phyloP scores from a whole-genome alignment of 2,797 vertebrate genomes.

The Numenius phaeopus region DNA sequence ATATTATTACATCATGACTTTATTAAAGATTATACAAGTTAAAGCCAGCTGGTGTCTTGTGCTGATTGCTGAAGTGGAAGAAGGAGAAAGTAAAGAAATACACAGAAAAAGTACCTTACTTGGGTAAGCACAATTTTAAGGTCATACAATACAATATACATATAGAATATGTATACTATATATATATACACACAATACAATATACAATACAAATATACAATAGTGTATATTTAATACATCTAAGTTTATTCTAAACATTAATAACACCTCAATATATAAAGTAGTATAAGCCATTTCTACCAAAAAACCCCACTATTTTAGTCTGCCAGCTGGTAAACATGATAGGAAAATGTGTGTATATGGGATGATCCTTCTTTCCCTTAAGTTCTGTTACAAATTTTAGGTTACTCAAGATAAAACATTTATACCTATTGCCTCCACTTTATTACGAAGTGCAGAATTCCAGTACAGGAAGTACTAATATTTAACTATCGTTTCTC shows the following conservation, averaged over 20 bases:
- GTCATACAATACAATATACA: no score
- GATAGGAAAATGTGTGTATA: not conserved
- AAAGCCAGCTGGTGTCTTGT: not conserved
- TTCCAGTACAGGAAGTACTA: not conserved
- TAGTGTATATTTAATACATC: not conserved
- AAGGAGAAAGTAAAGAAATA: not conserved
- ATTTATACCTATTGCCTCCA: not conserved
- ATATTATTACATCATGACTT: not conserved
- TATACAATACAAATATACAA: no score
- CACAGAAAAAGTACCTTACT: not conserved
- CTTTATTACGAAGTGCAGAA: not conserved
- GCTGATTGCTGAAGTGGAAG: not conserved
- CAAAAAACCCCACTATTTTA: not conserved
- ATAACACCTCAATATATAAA: not conserved
- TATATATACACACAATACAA: no score
- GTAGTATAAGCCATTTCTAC: not conserved
- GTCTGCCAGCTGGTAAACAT: not conserved
- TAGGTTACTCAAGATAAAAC: not conserved
- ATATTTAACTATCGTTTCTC: not conserved
- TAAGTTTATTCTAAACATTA: not conserved
- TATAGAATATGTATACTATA: no score
- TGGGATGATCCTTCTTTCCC: not conserved
- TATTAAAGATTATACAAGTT: not conserved
- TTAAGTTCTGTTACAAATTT: not conserved
- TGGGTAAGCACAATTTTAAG: not conserved